Percentiles rank a stretch among this genome's conserved stretches.
These are phyloP conservation scores for Ostrea denselamellosa DNA, from an alignment of 1,140 invertebrate species.

Conservation along the genomic window DNA sequence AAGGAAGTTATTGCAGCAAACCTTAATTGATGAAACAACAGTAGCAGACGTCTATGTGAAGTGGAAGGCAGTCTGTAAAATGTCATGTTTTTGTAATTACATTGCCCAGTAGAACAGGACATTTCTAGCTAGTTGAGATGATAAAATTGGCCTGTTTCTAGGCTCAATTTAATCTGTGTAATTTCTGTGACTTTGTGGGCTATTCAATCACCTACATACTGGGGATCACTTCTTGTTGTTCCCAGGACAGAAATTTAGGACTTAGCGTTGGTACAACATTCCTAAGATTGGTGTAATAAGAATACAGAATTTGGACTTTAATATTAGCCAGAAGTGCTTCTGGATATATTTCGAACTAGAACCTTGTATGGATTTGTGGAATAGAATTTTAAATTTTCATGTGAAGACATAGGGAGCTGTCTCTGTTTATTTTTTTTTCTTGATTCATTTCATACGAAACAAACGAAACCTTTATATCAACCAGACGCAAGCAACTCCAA, in stretches of 20 bases:
- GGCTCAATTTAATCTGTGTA: constrained; percentile 21
- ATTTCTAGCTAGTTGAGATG: neutral
- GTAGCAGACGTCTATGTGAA: neutral
- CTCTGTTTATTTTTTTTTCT: constrained; percentile 31
- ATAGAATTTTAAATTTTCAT: constrained; percentile 22
- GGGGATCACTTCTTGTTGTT: neutral
- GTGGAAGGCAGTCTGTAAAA: neutral
- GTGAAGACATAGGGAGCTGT: constrained; percentile 10
- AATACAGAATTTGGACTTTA: constrained; percentile 3
- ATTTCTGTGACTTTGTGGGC: neutral
- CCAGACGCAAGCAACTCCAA: neutral
- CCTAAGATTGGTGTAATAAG: neutral
- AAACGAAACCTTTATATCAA: neutral
- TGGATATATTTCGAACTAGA: neutral
- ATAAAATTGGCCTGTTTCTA: neutral
- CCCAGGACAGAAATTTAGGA: neutral
- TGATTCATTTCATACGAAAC: constrained; percentile 23
- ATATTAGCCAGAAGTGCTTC: constrained; percentile 2
- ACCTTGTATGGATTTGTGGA: constrained; percentile 6
- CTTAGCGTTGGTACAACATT: neutral
- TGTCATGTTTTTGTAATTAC: neutral
- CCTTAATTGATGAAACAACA: neutral
- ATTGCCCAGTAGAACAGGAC: neutral
- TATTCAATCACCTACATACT: neutral
- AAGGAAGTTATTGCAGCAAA: neutral